Evolutionary conservation across 2,888 invertebrate genomes (phyloP).

Genomic region (Synergus gifuensis): DNA sequence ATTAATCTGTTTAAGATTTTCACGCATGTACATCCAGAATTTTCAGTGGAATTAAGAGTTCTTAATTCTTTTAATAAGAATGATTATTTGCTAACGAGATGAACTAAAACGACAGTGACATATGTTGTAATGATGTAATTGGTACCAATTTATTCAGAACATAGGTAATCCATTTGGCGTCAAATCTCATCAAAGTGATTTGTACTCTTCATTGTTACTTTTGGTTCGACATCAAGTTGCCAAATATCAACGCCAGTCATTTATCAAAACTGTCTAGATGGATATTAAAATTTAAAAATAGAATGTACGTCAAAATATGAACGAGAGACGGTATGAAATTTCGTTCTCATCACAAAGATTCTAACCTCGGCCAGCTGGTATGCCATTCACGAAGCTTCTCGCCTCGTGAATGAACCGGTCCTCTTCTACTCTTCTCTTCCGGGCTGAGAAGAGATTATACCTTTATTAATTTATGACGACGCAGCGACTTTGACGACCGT

Average conservation of each 20-base stretch:
- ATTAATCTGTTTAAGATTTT: neutral
- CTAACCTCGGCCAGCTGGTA: conserved; percentile 44
- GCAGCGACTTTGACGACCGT: conserved; percentile 41
- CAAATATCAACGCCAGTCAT: neutral
- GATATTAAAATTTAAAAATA: neutral
- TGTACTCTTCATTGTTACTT: neutral
- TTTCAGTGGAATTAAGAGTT: neutral
- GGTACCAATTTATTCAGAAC: neutral
- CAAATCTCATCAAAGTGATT: neutral
- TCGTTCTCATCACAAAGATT: conserved; percentile 38
- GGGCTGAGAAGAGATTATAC: conserved; percentile 34
- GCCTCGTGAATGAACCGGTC: conserved; percentile 58
- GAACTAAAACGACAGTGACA: neutral
- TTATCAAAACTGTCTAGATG: neutral
- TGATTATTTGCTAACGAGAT: neutral
- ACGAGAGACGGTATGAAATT: conserved; percentile 44
- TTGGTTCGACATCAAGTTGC: neutral
- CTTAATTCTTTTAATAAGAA: neutral
- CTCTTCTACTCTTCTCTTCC: conserved; percentile 51
- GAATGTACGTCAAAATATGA: conserved; percentile 46
- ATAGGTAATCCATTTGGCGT: neutral
- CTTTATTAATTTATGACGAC: conserved; percentile 58
- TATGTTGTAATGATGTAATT: neutral
- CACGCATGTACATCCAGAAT: neutral
- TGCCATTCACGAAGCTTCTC: conserved; percentile 55